Evolutionary conservation across 2,797 vertebrate species (phyloP).

Genomic region (Babyrousa celebensis): DNA sequence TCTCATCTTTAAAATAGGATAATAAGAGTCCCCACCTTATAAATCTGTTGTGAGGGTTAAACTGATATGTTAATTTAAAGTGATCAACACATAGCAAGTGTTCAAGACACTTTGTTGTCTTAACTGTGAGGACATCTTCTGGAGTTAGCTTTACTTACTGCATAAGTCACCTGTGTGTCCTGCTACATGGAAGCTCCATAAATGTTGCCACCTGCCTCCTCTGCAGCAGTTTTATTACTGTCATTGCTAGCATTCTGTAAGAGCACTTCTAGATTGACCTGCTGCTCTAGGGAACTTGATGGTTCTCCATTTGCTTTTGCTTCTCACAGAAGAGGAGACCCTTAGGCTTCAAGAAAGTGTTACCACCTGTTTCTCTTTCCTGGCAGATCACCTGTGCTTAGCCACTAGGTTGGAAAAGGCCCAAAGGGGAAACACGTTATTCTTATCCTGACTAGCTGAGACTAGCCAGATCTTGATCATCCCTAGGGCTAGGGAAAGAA

Average conservation of each 20-base stretch:
- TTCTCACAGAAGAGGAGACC: background rate
- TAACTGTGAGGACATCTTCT: background rate
- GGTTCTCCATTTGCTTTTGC: constrained; percentile 1
- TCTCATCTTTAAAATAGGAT: constrained; percentile 39
- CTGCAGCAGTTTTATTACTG: background rate
- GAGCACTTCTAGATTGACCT: background rate
- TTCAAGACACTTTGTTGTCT: background rate
- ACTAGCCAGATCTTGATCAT: background rate
- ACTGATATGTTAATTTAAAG: constrained; percentile 8
- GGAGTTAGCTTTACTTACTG: background rate
- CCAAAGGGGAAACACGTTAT: constrained; percentile 30
- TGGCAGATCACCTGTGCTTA: constrained; percentile 13
- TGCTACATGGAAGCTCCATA: background rate
- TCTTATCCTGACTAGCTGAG: constrained; percentile 32
- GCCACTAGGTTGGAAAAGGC: constrained; percentile 22
- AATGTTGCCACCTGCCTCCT: background rate
- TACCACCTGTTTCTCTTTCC: background rate
- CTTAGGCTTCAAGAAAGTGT: background rate
- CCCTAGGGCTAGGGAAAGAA: background rate
- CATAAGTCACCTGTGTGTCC: too few species aligned
- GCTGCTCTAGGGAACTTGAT: background rate
- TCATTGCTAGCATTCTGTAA: background rate
- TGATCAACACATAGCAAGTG: background rate
- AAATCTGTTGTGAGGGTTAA: background rate
- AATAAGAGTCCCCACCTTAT: background rate